These are phyloP conservation scores for Syrphus vitripennis DNA, from an alignment of 2,888 invertebrate genomes.

Conservation along the genomic window DNA sequence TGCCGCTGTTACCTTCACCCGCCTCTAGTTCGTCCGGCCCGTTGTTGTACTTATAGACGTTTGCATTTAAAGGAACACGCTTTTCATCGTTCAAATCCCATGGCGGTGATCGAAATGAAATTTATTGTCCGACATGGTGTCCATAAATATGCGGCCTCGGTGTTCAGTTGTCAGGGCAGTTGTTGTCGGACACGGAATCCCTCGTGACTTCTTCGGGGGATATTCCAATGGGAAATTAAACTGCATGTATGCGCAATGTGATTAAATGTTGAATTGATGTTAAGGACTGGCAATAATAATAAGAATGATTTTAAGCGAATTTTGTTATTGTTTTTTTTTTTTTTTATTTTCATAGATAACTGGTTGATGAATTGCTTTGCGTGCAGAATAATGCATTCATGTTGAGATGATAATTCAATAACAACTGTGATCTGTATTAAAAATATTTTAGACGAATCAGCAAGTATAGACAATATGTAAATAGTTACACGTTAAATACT, in stretches of 20 bases:
- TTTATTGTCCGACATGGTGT: slow-evolving; percentile 65
- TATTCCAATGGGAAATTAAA: slow-evolving; percentile 69
- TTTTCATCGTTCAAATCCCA: slow-evolving; percentile 53
- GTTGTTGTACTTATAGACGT: not conserved
- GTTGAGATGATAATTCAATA: not conserved
- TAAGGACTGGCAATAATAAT: slow-evolving; percentile 20
- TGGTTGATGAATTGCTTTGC: slow-evolving; percentile 7
- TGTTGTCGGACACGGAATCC: slow-evolving; percentile 51
- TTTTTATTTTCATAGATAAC: too few relatives aligned
- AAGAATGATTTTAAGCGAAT: not conserved
- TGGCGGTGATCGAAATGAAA: slow-evolving; percentile 70
- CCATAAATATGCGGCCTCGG: slow-evolving; percentile 64
- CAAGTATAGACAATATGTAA: too few relatives aligned
- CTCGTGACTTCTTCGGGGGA: slow-evolving; percentile 69
- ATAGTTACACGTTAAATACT: too few relatives aligned
- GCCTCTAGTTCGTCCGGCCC: too few relatives aligned
- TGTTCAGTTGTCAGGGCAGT: slow-evolving; percentile 62
- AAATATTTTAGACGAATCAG: not conserved
- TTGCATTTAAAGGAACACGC: slow-evolving; percentile 6
- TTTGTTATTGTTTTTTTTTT: not conserved
- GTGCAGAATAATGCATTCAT: not conserved
- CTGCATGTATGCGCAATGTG: slow-evolving; percentile 56
- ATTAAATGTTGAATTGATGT: slow-evolving; percentile 58
- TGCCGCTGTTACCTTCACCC: not conserved
- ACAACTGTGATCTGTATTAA: not conserved